Conservation (phyloP, 2,113 vertebrate species). For the Hemichromis elongatus region DNA sequence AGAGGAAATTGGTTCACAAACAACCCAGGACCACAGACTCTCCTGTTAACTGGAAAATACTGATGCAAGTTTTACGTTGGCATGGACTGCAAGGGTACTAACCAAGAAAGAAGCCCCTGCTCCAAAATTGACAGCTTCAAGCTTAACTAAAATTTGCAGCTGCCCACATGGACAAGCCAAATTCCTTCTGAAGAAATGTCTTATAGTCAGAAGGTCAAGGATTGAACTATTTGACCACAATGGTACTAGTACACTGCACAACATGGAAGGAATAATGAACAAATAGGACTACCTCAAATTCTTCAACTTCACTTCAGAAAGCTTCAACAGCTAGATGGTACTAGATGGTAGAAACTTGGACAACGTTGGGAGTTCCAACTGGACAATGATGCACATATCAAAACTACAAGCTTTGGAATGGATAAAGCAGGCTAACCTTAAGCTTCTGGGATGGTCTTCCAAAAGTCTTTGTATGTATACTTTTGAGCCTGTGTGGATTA, state of each 20-base stretch:
- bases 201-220: neutral
- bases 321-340: neutral
- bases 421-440: neutral
- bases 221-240: neutral
- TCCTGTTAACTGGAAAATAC: neutral
- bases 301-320: neutral
- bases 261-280: neutral
- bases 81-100: neutral
- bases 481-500: neutral
- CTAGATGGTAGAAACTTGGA: neutral
- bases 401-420: neutral
- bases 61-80: neutral
- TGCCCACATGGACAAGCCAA: neutral
- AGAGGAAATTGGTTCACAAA: neutral
- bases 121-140: neutral
- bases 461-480: neutral
- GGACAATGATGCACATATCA: neutral
- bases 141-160: neutral
- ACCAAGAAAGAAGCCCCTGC: neutral
- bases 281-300: neutral
- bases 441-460: neutral
- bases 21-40: too few relatives aligned
- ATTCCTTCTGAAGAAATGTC: neutral
- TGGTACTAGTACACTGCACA: neutral
- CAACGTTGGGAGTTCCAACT: neutral